Percentiles rank a stretch among this genome's conserved stretches.
Conservation (phyloP, 2,888 invertebrate species). For the Sepioteuthis lessoniana region DNA sequence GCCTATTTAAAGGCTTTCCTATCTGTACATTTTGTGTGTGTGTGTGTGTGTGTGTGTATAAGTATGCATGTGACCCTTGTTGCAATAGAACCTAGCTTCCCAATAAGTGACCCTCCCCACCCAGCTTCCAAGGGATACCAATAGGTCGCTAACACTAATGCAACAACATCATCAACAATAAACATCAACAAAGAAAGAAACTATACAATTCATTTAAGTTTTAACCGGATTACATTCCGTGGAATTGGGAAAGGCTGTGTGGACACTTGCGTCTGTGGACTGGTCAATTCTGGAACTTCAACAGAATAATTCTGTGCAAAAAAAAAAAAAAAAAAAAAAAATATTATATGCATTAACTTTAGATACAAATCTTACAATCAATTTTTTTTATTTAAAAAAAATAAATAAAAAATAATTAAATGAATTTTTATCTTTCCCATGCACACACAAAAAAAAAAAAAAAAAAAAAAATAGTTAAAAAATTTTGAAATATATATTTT, state of each 20-base stretch:
- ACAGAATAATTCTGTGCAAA: neutral
- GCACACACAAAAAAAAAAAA: too few species aligned
- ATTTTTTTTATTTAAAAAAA: too few species aligned
- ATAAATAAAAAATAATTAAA: too few species aligned
- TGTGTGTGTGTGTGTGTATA: neutral
- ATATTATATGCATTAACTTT: too few species aligned
- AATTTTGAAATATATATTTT: too few species aligned
- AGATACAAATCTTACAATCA: too few species aligned
- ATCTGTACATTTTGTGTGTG: neutral
- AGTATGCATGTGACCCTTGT: neutral
- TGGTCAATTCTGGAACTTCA: conserved; percentile 71
- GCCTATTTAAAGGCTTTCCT: neutral
- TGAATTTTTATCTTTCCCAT: too few species aligned
- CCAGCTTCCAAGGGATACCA: neutral
- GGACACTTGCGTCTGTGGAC: conserved; percentile 62
- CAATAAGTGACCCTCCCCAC: neutral
- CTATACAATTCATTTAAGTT: conserved; percentile 53
- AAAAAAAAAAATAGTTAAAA: neutral
- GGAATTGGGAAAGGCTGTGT: conserved; percentile 54
- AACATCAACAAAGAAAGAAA: conserved; percentile 44
- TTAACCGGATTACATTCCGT: conserved; percentile 59
- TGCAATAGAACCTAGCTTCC: neutral
- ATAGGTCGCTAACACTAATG: neutral
- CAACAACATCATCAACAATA: conserved; percentile 13
- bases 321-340: neutral